Conservation (phyloP, 2,113 vertebrate species). For the Arothron firmamentum region DNA sequence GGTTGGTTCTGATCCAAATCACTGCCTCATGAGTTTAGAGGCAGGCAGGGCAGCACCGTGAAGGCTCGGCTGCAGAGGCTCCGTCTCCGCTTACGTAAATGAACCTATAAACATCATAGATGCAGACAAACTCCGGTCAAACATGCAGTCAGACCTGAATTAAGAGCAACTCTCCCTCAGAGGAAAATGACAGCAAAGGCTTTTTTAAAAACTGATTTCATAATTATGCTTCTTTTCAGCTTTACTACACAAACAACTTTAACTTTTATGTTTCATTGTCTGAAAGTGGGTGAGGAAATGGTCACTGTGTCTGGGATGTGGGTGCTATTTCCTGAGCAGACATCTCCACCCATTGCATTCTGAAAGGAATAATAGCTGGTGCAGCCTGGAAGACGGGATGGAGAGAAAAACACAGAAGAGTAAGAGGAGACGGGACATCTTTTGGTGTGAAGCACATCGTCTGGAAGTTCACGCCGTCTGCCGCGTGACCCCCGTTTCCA, state of each 20-base stretch:
- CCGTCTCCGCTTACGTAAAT: constrained; percentile 34
- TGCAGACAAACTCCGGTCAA: background rate
- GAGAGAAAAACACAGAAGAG: background rate
- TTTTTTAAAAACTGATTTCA: background rate
- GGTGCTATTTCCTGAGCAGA: constrained; percentile 65
- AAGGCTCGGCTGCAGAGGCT: constrained; percentile 45
- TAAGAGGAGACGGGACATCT: background rate
- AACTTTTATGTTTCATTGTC: constrained; percentile 31
- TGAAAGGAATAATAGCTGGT: constrained; percentile 55
- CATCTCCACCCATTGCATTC: constrained; percentile 56
- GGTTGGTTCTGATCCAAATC: constrained; percentile 77
- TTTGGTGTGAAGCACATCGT: constrained; percentile 9
- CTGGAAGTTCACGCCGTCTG: constrained; percentile 46
- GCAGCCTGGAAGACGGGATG: constrained; percentile 21
- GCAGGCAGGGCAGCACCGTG: constrained; percentile 57
- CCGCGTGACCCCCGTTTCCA: constrained; percentile 29
- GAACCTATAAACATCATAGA: constrained; percentile 32
- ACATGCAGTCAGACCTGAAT: constrained; percentile 30
- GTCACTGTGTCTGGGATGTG: constrained; percentile 43
- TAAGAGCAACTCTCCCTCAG: constrained; percentile 37
- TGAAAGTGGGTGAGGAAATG: constrained; percentile 30
- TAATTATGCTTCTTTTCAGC: background rate
- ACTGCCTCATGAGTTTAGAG: constrained; percentile 71
- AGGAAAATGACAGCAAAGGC: background rate
- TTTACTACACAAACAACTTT: background rate